Evolutionary conservation across 2,797 vertebrate species (phyloP), one percentile per base, ranked within the genome.

Genomic region (Lepus oiostolus): DNA sequence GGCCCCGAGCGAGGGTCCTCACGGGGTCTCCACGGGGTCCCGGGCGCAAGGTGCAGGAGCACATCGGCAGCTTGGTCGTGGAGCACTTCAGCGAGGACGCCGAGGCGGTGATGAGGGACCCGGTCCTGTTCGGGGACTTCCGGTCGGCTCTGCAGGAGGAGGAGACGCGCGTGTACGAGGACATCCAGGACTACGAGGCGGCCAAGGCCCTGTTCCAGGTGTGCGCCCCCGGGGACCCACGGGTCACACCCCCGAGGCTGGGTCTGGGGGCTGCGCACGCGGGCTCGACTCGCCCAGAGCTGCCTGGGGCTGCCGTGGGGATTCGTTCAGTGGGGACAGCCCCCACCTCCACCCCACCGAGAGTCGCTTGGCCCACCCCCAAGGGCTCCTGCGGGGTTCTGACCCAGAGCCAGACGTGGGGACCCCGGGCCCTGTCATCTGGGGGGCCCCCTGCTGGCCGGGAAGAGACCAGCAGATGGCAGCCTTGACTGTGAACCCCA

Each of bases 121-220:
- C 99, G 0, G 97, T 99, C 96, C 98, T 99, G 47, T 99, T 99
- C 96, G 99, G 99, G 93, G 99, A 99, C 98, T 99, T 99, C 98
- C 99, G 98, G 92, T 98, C 94, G 52, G 99, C 99, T 2, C 98
- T 99, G 92, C 98, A 97, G 2, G 99, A 99, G 9, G 98, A 96
- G 70, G 99, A 99, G 72, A 97, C 98, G 4, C 98, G 99, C 30
- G 60, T 99, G 58, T 99, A 99, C 85, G 99, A 99, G 92, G 99
- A 99, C 96, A 98, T 99, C 95, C 99, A 99, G 95, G 99, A 99
- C 97, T 99, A 99, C 2, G 99, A 99, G 62, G 98, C 98, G 2
- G 99, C 99, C 88, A 99, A 99, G 98, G 99, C 99, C 52, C 96
- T 99, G 76, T 99, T 99, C 97, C 98, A 99, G 99, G 99, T 99